phyloP scores from a whole-genome alignment of 2,888 invertebrate genomes.

The Mesorhabditis spiculigera region DNA sequence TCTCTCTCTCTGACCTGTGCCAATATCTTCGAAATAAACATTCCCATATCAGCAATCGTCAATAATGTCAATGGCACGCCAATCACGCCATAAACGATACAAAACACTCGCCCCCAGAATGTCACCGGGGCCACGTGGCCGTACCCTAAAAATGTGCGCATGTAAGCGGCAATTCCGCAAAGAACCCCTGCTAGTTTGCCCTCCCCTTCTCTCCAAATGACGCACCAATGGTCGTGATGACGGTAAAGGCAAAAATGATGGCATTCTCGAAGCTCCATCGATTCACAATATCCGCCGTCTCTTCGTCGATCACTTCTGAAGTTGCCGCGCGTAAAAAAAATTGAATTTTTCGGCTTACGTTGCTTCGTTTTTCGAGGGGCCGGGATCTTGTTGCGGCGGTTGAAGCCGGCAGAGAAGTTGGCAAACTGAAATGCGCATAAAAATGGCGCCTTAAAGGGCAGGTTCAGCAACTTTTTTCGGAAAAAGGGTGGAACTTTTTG shows the following conservation, averaged over 20 bases:
- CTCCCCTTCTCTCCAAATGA: not conserved
- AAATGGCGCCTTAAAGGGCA: not conserved
- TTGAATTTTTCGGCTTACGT: not conserved
- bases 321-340: no score
- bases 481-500: no score
- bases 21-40: conserved; percentile 41
- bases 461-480: no score
- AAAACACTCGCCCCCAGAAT: conserved; percentile 44
- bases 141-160: conserved; percentile 28
- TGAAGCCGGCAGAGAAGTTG: not conserved
- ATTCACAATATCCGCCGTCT: conserved; percentile 16
- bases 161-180: no score
- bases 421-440: not conserved
- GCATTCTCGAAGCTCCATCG: conserved; percentile 52
- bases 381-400: not conserved
- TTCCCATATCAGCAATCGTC: conserved; percentile 53
- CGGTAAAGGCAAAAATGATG: conserved; percentile 51
- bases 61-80: conserved; percentile 54
- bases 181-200: no score
- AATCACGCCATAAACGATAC: conserved; percentile 49
- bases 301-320: conserved; percentile 11
- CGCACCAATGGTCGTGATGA: conserved; percentile 53
- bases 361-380: not conserved
- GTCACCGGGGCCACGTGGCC: conserved; percentile 55
- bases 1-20: conserved; percentile 11